Evolutionary conservation across 2,888 invertebrate species (phyloP).

Genomic region (Sinhomidia bicolor): DNA sequence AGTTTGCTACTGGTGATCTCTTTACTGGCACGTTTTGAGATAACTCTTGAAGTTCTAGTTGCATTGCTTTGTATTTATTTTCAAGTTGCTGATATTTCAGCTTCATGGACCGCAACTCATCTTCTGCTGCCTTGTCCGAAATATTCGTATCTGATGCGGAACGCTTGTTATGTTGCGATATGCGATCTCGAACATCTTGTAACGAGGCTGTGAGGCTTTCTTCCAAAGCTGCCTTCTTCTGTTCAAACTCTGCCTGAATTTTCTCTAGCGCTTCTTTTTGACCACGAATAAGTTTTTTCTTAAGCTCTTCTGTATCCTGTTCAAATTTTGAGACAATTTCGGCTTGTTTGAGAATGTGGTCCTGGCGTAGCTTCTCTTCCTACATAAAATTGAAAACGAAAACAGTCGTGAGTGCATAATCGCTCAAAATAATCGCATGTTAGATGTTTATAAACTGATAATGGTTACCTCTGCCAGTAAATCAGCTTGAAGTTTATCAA

Average conservation of each 20-base stretch:
- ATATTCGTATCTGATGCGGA: slow-evolving; percentile 25
- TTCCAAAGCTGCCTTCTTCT: slow-evolving; percentile 52
- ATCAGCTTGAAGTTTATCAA: slow-evolving; percentile 71
- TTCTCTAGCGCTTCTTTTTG: slow-evolving; percentile 63
- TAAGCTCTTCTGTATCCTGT: slow-evolving; percentile 64
- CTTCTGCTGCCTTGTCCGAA: slow-evolving; percentile 32
- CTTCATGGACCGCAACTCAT: slow-evolving; percentile 82
- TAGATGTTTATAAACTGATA: background rate
- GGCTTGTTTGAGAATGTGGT: slow-evolving; percentile 58
- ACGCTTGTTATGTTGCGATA: slow-evolving; percentile 14
- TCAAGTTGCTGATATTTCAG: slow-evolving; percentile 91
- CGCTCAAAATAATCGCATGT: no score
- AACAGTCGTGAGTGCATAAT: background rate
- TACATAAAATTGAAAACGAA: slow-evolving; percentile 10
- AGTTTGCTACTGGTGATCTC: slow-evolving; percentile 8
- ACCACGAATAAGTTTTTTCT: slow-evolving; percentile 55
- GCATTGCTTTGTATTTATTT: slow-evolving; percentile 90
- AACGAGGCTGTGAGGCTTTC: slow-evolving; percentile 35
- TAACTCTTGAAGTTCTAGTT: slow-evolving; percentile 87
- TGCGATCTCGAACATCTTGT: slow-evolving; percentile 40
- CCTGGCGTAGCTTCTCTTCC: slow-evolving; percentile 72
- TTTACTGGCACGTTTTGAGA: slow-evolving; percentile 4
- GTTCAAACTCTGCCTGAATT: slow-evolving; percentile 65
- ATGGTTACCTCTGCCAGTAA: slow-evolving; percentile 73
- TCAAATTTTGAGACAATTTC: slow-evolving; percentile 72